Evolutionary conservation across 2,797 vertebrate species (phyloP), one percentile per base, ranked within the genome.

Genomic region (Onychomys arenicola): DNA sequence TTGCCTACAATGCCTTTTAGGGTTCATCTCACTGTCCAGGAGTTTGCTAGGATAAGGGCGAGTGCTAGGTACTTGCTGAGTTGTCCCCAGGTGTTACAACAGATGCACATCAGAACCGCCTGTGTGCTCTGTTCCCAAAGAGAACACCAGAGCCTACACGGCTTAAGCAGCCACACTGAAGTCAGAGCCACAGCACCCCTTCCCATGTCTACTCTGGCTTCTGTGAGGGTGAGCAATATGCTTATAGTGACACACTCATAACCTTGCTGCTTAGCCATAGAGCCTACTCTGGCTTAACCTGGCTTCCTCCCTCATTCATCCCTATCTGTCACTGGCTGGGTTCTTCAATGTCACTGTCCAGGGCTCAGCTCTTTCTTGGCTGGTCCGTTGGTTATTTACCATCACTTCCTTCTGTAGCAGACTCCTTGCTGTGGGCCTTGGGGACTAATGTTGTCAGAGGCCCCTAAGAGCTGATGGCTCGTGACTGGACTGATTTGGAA

Each of bases 111-210:
- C 23, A 6, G 71, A 7, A 82, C 3, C 0, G 29, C 67, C 2
- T 2, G 32, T 0, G 0, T 2, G 16, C 52, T 32, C 40, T 10
- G 65, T 23, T n/a, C 8, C 2, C 6, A 0, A 0, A 13, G 59
- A 19, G 71, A 17, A 29, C 2, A 3, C 2, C 1, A 0, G 67
- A 23, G 3, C 25, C 80, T 43, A 2, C 40, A 2, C 1, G 7
- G 29, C 12, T 61, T 89, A 76, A 61, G 37, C 21, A 17, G 8
- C 0, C 0, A 4, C 12, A 1, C 10, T 17, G 21, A 4, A 17
- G 1, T 0, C 0, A n/a, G n/a, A n/a, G n/a, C n/a, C n/a, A n/a
- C n/a, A 49, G 13, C 6, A 9, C 4, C 17, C 27, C 34, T 14
- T 11, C 40, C 57, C 2, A 0, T 4, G 25, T 17, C 40, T 2